Conservation (phyloP, 2,113 vertebrate species). For the Myxocyprinus asiaticus region DNA sequence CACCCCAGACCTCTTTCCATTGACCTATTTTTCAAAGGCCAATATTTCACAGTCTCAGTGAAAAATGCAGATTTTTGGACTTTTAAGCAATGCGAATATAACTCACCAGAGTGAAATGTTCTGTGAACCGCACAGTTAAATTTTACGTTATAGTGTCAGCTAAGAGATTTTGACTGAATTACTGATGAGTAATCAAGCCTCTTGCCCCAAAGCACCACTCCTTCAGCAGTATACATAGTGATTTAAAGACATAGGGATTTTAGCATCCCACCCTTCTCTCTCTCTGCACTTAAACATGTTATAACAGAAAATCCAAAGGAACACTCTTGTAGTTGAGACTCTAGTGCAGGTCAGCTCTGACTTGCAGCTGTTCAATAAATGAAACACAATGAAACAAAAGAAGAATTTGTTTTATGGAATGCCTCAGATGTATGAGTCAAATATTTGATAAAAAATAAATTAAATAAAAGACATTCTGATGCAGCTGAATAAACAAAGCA, state of each 20-base stretch:
- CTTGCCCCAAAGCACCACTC: background rate
- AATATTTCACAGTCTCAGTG: conserved; percentile 37
- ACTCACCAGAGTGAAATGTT: background rate
- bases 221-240: background rate
- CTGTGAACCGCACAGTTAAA: background rate
- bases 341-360: background rate
- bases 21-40: conserved; percentile 75
- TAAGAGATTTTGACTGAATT: background rate
- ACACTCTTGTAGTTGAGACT: background rate
- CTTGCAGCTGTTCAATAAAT: background rate
- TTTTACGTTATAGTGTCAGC: background rate
- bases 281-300: background rate
- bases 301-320: background rate
- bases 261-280: too few relatives aligned
- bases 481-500: conserved; percentile 39
- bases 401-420: background rate
- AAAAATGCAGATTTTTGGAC: conserved; percentile 41
- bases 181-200: background rate
- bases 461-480: conserved; percentile 19
- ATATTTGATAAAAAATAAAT: background rate
- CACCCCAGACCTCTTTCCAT: conserved; percentile 69
- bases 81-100: background rate
- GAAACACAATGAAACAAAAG: background rate
- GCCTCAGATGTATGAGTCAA: conserved; percentile 18
- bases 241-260: too few relatives aligned